These are phyloP conservation scores for Erannis defoliaria DNA, from an alignment of 2,888 invertebrate genomes.

Conservation along the genomic window DNA sequence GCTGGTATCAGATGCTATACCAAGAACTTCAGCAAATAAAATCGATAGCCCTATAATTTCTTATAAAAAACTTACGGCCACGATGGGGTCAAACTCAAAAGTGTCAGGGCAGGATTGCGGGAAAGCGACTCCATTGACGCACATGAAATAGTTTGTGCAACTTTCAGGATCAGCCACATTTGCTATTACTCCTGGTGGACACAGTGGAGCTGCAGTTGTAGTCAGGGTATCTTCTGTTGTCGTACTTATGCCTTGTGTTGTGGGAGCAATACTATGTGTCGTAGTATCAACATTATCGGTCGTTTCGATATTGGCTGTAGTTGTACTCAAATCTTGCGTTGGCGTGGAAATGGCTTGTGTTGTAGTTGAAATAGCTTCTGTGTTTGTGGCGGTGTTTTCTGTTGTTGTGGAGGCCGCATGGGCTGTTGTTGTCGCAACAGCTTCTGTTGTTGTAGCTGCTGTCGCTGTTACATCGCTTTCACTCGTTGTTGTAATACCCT, in stretches of 20 bases:
- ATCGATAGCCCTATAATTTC: no score
- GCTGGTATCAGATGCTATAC: no score
- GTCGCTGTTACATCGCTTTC: slow-evolving; percentile 7
- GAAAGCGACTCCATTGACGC: slow-evolving; percentile 4
- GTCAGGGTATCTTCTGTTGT: slow-evolving; percentile 1
- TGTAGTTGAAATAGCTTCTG: no score
- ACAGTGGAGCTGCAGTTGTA: slow-evolving; percentile 16
- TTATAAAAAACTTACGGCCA: no score
- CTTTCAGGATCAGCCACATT: slow-evolving; percentile 3
- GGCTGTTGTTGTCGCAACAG: background rate
- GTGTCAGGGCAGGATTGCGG: slow-evolving; percentile 7
- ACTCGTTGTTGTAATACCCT: background rate
- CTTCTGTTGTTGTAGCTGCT: background rate
- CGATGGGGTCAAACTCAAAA: slow-evolving; percentile 7
- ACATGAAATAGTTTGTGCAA: slow-evolving; percentile 12
- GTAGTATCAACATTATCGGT: background rate
- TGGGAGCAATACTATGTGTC: background rate
- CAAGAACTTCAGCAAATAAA: no score
- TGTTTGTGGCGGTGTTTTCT: background rate
- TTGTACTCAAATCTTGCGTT: background rate
- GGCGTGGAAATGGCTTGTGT: background rate
- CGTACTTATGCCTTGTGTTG: background rate
- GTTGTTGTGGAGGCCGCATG: background rate
- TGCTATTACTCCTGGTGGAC: slow-evolving; percentile 2
- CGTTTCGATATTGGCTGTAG: background rate